Conservation (phyloP, 2,113 vertebrate genomes). For the Corvus moneduloides region DNA sequence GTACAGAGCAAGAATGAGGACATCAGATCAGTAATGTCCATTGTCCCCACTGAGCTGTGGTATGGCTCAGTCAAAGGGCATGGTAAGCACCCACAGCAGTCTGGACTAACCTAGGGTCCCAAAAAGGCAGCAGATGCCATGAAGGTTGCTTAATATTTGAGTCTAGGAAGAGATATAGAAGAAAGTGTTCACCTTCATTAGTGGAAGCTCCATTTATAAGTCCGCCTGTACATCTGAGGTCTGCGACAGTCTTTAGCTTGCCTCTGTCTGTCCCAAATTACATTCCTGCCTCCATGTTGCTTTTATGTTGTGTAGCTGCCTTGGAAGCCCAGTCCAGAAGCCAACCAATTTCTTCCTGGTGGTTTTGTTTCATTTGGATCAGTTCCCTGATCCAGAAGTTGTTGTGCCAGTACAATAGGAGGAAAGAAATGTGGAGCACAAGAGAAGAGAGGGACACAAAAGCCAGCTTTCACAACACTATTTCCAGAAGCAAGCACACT, state of each 20-base stretch:
- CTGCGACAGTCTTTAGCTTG: background rate
- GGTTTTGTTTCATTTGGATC: background rate
- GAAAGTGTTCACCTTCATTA: background rate
- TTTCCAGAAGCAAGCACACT: background rate
- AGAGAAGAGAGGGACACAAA: background rate
- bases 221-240: background rate
- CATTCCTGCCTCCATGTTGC: background rate
- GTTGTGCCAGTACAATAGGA: background rate
- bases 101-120: background rate
- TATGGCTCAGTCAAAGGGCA: background rate
- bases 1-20: background rate
- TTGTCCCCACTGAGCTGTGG: background rate
- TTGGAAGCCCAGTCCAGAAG: background rate
- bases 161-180: background rate
- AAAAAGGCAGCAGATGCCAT: background rate
- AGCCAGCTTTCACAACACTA: background rate
- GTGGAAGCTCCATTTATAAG: background rate
- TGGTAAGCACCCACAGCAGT: background rate
- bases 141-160: background rate
- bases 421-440: background rate
- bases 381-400: background rate
- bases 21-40: fast-evolving
- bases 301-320: background rate
- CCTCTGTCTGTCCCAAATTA: background rate
- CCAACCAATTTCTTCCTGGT: background rate